These are phyloP conservation scores for Cyaniris semiargus DNA, from an alignment of 2,888 invertebrate species.

Conservation along the genomic window DNA sequence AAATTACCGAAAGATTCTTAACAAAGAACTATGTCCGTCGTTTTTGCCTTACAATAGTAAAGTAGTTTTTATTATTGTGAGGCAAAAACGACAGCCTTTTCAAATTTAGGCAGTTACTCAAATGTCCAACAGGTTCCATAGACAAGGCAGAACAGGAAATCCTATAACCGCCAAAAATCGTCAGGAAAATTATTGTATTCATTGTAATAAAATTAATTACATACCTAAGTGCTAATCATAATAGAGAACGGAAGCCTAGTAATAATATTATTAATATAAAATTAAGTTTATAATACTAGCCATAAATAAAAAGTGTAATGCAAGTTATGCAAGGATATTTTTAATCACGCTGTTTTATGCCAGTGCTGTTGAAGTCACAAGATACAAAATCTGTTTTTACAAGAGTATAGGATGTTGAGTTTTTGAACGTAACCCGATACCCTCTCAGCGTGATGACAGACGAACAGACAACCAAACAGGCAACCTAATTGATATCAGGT, in stretches of 20 bases:
- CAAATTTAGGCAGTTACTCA: neutral
- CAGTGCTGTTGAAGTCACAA: neutral
- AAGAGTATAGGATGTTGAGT: constrained; percentile 4
- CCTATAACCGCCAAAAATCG: constrained; percentile 7
- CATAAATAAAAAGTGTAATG: neutral
- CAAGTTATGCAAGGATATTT: neutral
- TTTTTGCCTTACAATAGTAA: too few relatives aligned
- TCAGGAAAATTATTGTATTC: neutral
- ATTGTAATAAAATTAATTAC: neutral
- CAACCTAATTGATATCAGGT: constrained; percentile 73
- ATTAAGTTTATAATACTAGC: neutral
- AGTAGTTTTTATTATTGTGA: too few relatives aligned
- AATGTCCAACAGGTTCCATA: constrained; percentile 13
- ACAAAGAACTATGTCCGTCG: too few relatives aligned
- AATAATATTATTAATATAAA: neutral
- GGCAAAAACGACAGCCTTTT: neutral
- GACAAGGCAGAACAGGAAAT: constrained; percentile 7
- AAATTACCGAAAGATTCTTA: neutral
- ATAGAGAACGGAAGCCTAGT: neutral
- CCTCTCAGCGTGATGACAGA: constrained; percentile 53
- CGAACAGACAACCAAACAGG: constrained; percentile 12
- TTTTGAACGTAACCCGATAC: constrained; percentile 54
- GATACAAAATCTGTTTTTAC: constrained; percentile 23
- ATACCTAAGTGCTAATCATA: neutral
- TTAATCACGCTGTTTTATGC: neutral